phyloP scores from a whole-genome alignment of 2,888 invertebrate genomes.

The Dryococelus australis region DNA sequence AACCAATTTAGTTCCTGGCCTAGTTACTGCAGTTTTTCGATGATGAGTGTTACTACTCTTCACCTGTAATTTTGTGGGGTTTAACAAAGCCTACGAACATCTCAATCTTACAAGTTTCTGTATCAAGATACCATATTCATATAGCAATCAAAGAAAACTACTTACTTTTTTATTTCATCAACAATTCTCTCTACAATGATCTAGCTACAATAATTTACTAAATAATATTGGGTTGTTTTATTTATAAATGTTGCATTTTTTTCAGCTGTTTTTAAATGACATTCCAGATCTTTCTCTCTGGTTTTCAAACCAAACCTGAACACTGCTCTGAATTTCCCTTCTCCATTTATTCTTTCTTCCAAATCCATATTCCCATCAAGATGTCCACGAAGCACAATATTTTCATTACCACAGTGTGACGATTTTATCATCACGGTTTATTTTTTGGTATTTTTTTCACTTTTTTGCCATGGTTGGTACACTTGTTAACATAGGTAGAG shows the following conservation, averaged over 20 bases:
- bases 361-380: background rate
- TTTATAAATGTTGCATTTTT: background rate
- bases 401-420: too few relatives aligned
- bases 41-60: background rate
- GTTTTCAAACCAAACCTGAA: background rate
- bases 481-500: too few relatives aligned
- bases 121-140: background rate
- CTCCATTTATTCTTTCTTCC: conserved; percentile 1
- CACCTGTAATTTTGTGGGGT: background rate
- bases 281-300: background rate
- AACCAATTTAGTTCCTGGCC: background rate
- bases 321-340: background rate
- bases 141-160: background rate
- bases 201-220: background rate
- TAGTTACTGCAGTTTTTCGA: background rate
- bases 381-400: conserved; percentile 19
- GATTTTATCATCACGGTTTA: too few relatives aligned
- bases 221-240: conserved; percentile 17
- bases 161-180: conserved; percentile 16
- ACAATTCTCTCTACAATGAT: conserved; percentile 25
- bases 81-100: background rate
- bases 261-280: background rate
- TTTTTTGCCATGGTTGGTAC: too few relatives aligned
- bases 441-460: too few relatives aligned
- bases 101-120: background rate